Percentiles rank a stretch among this genome's conserved stretches.
phyloP scores from a whole-genome alignment of 2,888 invertebrate genomes.

The Acronicta alni region DNA sequence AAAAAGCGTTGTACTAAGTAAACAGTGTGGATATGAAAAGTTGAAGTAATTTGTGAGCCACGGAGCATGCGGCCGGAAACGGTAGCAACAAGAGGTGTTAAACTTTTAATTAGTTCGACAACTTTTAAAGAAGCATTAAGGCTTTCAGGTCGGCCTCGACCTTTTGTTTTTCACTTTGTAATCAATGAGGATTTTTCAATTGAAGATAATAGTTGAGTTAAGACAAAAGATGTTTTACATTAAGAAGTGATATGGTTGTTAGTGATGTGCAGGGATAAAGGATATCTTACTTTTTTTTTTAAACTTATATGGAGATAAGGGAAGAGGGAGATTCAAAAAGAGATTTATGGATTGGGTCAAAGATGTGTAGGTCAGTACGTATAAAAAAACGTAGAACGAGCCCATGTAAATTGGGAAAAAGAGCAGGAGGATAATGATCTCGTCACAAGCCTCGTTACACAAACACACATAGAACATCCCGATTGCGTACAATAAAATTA shows the following conservation, averaged over 20 bases:
- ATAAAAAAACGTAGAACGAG: no score
- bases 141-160: constrained; percentile 65
- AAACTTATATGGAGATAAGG: no score
- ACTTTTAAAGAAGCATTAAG: constrained; percentile 79
- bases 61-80: constrained; percentile 66
- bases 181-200: constrained; percentile 54
- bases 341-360: no score
- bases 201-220: constrained; percentile 17
- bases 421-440: no score
- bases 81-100: constrained; percentile 79
- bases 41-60: constrained; percentile 71
- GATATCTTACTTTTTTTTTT: no score
- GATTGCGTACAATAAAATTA: no score
- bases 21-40: constrained; percentile 64
- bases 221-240: constrained; percentile 2
- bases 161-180: constrained; percentile 69
- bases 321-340: no score
- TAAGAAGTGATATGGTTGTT: background rate
- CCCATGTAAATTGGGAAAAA: no score
- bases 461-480: no score
- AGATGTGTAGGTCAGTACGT: no score
- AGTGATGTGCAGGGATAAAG: no score
- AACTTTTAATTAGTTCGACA: constrained; percentile 85
- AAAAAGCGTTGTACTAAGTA: constrained; percentile 43
- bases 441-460: no score